Evolutionary conservation across 2,888 invertebrate species (phyloP).

Genomic region (Megalurothrips usitatus): DNA sequence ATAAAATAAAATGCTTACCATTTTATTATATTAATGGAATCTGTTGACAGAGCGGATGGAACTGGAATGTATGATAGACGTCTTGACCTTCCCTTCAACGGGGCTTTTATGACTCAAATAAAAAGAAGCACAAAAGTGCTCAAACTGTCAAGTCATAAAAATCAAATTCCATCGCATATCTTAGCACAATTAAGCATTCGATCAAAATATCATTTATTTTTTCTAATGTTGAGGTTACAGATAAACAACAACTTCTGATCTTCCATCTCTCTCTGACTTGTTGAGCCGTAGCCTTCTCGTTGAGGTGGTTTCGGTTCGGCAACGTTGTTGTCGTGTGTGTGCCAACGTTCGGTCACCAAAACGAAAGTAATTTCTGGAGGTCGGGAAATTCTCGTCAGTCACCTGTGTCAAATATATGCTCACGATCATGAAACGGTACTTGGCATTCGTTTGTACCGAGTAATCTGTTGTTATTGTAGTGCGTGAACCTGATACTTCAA

Average conservation of each 20-base stretch:
- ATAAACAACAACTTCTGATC: slow-evolving; percentile 6
- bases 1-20: not conserved
- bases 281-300: not conserved
- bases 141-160: not conserved
- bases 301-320: not conserved
- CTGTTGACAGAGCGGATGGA: not conserved
- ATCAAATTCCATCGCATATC: not conserved
- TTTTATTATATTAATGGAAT: not conserved
- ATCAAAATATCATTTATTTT: not conserved
- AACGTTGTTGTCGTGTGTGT: not conserved
- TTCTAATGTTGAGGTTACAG: not conserved
- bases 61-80: not conserved
- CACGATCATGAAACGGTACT: too few species aligned
- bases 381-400: too few species aligned
- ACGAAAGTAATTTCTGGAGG: too few species aligned
- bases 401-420: too few species aligned
- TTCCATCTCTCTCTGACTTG: not conserved
- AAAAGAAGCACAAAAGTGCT: not conserved
- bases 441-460: too few species aligned
- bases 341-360: too few species aligned
- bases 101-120: not conserved
- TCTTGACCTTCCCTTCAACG: not conserved
- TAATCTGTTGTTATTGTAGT: too few species aligned
- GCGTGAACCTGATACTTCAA: too few species aligned
- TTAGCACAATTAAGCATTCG: not conserved